Evolutionary conservation across 2,888 invertebrate species (phyloP), one percentile per base, ranked within the genome.

Genomic region (Mesopsocus fuscifrons): DNA sequence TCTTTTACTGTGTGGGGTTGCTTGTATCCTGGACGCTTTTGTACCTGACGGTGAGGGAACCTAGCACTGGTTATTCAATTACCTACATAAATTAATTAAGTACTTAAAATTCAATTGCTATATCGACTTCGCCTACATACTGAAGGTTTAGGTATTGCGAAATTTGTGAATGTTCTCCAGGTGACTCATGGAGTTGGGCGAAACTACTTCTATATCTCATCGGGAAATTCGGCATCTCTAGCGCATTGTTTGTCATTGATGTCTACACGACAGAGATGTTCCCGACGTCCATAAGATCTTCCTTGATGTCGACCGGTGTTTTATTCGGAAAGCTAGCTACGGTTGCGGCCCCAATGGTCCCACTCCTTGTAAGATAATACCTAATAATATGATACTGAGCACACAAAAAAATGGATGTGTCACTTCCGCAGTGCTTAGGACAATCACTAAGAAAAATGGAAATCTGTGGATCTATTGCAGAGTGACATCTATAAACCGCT

Each of bases 251-350:
- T 5, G 54, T 57, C 11, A 54, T 64, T 21, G 64, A 63, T 50
- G 56, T 64, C 15, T 58, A 59, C 45, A 59, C 62, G n/a, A 59
- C 60, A 1, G 64, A 64, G 50, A 52, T 64, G 41, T 61, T 59
- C 46, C 63, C 62, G 2, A 53, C 53, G 3, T 44, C 46, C 18
- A 33, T 51, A 13, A 44, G 53, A 4, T 53, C 52, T 30, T 50
- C 54, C 3, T 50, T 55, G 20, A 42, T 58, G 35, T 55, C 54
- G 2, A 47, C 52, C 4, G 53, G 57, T 43, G 56, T 57, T 1
- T 54, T 52, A 43, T 41, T 53, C 6, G 54, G 54, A 4, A 46
- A 55, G 8, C 43, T 58, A 2, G 57, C 57, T 1, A 55, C 55
- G 5, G 53, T 57, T 44, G 42, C 54, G 4, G 53, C 58, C 1